A percentile compares a stretch with the other conserved stretches of the same genome.
phyloP scores from a whole-genome alignment of 2,888 invertebrate species.

The Nymphalis c-album region DNA sequence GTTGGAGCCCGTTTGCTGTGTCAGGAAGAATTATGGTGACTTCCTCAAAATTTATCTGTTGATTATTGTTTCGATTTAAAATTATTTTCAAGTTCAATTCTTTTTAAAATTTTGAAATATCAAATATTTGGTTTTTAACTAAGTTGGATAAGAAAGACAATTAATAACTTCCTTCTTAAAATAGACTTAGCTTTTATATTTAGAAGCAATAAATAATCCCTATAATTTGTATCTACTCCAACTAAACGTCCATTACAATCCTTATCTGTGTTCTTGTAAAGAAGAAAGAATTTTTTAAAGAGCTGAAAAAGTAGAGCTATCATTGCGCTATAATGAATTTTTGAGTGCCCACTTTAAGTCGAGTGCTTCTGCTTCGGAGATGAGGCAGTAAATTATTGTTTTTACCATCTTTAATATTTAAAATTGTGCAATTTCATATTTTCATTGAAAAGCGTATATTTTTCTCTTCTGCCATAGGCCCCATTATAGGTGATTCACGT shows the following conservation, averaged over 20 bases:
- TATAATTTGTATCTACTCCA: constrained; percentile 14
- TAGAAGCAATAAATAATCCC: constrained; percentile 3
- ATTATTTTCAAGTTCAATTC: constrained; percentile 23
- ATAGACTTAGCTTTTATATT: background rate
- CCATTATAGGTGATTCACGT: constrained; percentile 76
- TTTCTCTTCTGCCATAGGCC: constrained; percentile 50
- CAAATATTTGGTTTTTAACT: too few relatives aligned
- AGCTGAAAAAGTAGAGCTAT: constrained; percentile 28
- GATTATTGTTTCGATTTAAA: constrained; percentile 30
- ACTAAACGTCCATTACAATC: constrained; percentile 18
- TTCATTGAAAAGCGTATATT: constrained; percentile 56
- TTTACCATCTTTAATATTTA: constrained; percentile 47
- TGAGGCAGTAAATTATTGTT: constrained; percentile 47
- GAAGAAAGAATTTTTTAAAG: constrained; percentile 23
- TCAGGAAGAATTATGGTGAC: constrained; percentile 35
- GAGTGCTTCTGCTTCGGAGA: constrained; percentile 26
- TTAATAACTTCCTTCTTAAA: background rate
- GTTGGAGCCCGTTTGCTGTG: constrained; percentile 35
- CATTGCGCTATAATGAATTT: constrained; percentile 31
- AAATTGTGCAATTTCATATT: constrained; percentile 57
- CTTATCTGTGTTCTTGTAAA: constrained; percentile 22
- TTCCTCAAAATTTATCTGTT: constrained; percentile 35
- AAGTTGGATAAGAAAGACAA: too few relatives aligned
- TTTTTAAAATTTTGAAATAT: background rate
- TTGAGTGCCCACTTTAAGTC: constrained; percentile 29